These are phyloP conservation scores for Nasalis larvatus DNA, from an alignment of 2,113 vertebrate genomes.

Conservation along the genomic window DNA sequence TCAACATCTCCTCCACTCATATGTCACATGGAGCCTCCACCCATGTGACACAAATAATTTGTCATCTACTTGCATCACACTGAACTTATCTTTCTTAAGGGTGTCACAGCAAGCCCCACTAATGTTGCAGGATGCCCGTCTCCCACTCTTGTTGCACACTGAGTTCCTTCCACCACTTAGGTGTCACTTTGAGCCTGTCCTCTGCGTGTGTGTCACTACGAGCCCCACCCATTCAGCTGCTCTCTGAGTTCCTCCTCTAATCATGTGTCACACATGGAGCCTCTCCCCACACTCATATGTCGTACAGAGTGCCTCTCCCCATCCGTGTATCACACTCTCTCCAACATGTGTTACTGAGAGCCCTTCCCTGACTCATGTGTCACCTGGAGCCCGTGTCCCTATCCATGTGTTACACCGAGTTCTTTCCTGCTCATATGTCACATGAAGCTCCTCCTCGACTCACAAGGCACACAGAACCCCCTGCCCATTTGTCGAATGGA, in stretches of 20 bases:
- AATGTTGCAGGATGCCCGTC: not conserved
- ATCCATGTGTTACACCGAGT: rapidly evolving
- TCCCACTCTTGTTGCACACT: not conserved
- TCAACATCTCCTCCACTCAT: not conserved
- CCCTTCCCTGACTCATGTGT: not conserved
- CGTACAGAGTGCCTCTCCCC: not conserved
- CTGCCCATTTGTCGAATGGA: not conserved
- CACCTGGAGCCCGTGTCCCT: not conserved
- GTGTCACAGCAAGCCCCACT: no score
- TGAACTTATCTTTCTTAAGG: no score
- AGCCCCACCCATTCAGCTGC: no score
- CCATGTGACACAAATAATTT: no score
- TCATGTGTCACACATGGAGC: not conserved
- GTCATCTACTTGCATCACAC: no score
- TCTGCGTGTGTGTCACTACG: no score
- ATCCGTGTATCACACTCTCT: not conserved
- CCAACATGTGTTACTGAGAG: not conserved
- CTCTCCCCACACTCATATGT: not conserved
- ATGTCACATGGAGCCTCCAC: not conserved
- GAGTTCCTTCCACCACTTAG: not conserved
- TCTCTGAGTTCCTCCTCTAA: no score
- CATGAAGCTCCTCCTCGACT: no score
- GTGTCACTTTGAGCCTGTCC: no score
- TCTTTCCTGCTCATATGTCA: no score
- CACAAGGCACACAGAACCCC: no score